Evolutionary conservation across 1,140 invertebrate genomes (phyloP), one percentile per base, ranked within the genome.

Genomic region (Ostrea edulis): DNA sequence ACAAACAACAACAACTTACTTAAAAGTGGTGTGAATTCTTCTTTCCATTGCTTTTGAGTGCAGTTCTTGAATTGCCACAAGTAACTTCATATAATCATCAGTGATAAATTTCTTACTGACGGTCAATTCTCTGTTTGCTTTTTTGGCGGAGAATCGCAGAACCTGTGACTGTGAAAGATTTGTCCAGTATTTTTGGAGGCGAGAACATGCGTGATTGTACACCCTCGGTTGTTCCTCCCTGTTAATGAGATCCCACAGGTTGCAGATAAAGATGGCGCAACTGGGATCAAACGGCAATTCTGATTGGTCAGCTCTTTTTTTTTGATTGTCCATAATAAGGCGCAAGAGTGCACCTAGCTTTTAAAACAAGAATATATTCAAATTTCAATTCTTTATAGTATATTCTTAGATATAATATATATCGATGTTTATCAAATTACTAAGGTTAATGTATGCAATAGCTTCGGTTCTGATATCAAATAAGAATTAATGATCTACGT

Each of bases 241-340:
- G 12, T 54, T 29, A 2, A 93, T 87, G 20, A 88, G 51, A 55
- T 93, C 93, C 93, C 93, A 93, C 0, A 92, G 86, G 54, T 93
- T 92, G 68, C 91, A 92, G 14, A 93, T 86, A 87, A 93, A 93
- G 25, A 93, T 89, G 71, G 93, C 91, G 8, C 91, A 88, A 17
- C 82, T 35, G 1, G 92, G 90, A 77, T 93, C 89, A 84, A 92
- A 91, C 0, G 84, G 54, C 25, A 88, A 71, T 12, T 55, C 58
- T 11, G 68, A 65, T 0, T 81, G 62, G 9, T 65, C 53, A 17
- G 55, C 20, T 51, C 22, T 52, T 44, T 89, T 85, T 20, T 91
- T 86, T 82, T 89, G 87, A 62, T 89, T 65, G 29, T 90, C 86
- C 14, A 91, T 68, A 35, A 93, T 90, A 0, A 91, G 81, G 8